A percentile compares a stretch with the other conserved stretches of the same genome.
Conservation (phyloP, 2,888 invertebrate species). For the Labia minor region DNA sequence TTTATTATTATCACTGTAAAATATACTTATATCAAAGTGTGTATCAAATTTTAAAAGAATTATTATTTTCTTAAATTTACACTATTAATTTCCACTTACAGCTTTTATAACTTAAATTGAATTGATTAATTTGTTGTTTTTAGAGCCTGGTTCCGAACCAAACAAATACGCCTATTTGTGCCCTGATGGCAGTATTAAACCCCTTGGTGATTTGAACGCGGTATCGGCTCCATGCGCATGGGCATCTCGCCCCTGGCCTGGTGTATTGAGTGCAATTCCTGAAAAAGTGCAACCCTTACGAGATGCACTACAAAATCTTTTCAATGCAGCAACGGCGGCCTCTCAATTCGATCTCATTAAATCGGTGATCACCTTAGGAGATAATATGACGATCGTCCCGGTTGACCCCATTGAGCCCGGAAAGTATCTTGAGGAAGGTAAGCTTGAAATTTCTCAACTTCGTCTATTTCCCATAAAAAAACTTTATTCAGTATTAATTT, state of each 20-base stretch:
- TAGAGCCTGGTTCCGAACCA: slow-evolving; percentile 36
- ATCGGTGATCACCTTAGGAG: not conserved
- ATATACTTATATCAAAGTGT: no score
- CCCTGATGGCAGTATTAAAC: slow-evolving; percentile 60
- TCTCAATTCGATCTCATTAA: not conserved
- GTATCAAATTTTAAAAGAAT: no score
- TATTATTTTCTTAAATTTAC: no score
- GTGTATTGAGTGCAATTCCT: slow-evolving; percentile 19
- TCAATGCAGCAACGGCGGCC: not conserved
- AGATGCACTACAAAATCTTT: not conserved
- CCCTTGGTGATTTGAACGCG: slow-evolving; percentile 45
- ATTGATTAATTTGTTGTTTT: no score
- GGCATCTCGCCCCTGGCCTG: slow-evolving; percentile 74
- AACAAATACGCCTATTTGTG: slow-evolving; percentile 65
- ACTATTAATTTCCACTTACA: no score
- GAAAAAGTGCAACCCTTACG: not conserved
- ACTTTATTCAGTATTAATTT: no score
- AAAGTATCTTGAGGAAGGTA: slow-evolving; percentile 49
- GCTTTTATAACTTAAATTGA: no score
- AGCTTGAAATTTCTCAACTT: no score
- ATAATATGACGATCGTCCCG: slow-evolving; percentile 44
- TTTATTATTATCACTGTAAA: no score
- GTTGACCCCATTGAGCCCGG: slow-evolving; percentile 47
- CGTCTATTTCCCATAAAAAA: no score
- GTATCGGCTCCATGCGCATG: slow-evolving; percentile 54